phyloP scores from a whole-genome alignment of 2,113 vertebrate genomes.

The Hippotragus niger region DNA sequence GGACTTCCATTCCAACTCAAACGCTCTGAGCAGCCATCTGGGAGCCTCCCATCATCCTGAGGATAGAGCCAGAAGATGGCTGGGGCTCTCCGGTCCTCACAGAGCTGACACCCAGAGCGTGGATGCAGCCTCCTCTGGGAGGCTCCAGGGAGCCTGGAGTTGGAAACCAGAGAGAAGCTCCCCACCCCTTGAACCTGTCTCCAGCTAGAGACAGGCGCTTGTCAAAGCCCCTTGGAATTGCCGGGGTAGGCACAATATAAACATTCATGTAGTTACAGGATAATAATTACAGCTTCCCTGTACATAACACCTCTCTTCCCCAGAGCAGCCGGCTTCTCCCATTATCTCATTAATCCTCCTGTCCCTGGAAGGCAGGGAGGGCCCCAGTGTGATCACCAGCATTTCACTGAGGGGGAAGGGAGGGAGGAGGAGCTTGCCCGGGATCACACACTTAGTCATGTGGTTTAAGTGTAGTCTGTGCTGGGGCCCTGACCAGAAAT shows the following conservation, averaged over 20 bases:
- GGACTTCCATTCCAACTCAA: not conserved
- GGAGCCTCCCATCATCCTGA: not conserved
- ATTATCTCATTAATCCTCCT: slow-evolving; percentile 63
- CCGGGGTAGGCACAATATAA: slow-evolving; percentile 30
- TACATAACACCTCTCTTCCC: slow-evolving; percentile 55
- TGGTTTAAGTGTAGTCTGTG: not conserved
- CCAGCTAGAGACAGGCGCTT: not conserved
- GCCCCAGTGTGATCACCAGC: not conserved
- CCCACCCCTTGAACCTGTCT: slow-evolving; percentile 9
- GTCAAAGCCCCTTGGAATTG: slow-evolving; percentile 55
- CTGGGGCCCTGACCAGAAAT: not conserved
- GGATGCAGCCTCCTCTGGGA: not conserved
- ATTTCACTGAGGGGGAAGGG: not conserved
- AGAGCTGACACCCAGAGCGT: not conserved
- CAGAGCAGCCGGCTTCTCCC: slow-evolving; percentile 35
- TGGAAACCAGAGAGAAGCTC: not conserved
- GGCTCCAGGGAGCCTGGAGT: not conserved
- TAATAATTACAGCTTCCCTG: slow-evolving; percentile 70
- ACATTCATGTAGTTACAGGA: slow-evolving; percentile 72
- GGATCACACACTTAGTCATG: not conserved
- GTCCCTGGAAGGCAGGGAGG: slow-evolving; percentile 67
- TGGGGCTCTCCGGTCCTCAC: accelerated
- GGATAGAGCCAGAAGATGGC: not conserved
- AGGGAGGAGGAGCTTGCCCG: not conserved
- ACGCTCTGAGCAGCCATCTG: not conserved